These are phyloP conservation scores for Crypturellus undulatus DNA, from an alignment of 2,113 vertebrate species.

Conservation along the genomic window DNA sequence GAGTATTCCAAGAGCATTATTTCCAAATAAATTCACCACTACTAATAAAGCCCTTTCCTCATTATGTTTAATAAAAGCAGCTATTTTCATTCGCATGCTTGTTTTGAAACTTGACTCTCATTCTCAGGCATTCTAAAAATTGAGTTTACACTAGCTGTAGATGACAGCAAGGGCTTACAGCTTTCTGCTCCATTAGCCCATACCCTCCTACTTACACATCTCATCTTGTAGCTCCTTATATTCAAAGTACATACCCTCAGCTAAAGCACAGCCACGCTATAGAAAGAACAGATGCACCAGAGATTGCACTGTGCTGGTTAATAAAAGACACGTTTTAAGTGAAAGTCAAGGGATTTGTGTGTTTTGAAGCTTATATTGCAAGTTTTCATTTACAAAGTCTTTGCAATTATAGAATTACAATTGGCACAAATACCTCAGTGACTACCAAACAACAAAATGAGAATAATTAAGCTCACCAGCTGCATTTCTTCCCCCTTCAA, in stretches of 20 bases:
- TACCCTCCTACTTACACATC: neutral
- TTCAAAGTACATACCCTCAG: neutral
- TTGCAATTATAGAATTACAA: neutral
- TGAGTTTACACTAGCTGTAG: neutral
- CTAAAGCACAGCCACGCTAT: neutral
- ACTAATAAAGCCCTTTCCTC: neutral
- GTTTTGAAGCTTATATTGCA: neutral
- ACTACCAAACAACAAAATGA: neutral
- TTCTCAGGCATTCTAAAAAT: neutral
- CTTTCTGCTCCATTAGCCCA: neutral
- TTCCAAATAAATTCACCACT: neutral
- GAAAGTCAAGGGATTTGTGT: neutral
- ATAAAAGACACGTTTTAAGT: neutral
- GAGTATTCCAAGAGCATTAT: neutral
- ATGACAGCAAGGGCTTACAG: neutral
- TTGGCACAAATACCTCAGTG: neutral
- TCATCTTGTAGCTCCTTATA: neutral
- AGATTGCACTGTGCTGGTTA: neutral
- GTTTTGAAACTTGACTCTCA: neutral
- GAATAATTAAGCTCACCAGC: neutral
- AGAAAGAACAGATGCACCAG: neutral
- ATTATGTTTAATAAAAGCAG: neutral
- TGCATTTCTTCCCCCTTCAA: neutral
- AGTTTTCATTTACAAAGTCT: neutral
- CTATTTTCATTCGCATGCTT: neutral